These are phyloP conservation scores for Leptosomus discolor DNA, from an alignment of 2,113 vertebrate species.

Conservation along the genomic window DNA sequence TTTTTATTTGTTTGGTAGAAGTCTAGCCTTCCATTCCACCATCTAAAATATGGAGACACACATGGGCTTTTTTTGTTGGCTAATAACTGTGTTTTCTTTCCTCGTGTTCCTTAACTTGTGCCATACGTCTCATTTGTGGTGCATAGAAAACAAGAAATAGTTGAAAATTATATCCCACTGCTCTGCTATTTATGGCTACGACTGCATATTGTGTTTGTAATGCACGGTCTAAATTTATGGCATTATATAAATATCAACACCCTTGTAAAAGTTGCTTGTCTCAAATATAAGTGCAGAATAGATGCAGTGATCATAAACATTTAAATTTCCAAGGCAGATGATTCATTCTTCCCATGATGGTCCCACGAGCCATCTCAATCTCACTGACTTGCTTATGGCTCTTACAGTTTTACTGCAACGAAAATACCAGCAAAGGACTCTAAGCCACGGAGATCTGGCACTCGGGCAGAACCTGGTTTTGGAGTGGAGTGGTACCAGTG, in stretches of 20 bases:
- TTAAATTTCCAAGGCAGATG: constrained; percentile 40
- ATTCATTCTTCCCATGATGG: constrained; percentile 50
- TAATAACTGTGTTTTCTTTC: background rate
- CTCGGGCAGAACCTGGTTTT: background rate
- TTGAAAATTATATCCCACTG: background rate
- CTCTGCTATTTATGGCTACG: background rate
- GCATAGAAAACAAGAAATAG: background rate
- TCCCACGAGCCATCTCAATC: background rate
- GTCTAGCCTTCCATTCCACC: background rate
- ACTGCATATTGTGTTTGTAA: constrained; percentile 27
- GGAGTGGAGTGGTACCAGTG: background rate
- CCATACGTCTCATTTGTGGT: background rate
- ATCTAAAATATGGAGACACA: background rate
- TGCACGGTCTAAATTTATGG: constrained; percentile 13
- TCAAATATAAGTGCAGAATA: constrained; percentile 20
- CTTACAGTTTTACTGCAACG: background rate
- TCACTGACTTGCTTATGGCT: background rate
- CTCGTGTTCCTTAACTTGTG: background rate
- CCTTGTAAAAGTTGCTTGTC: constrained; percentile 11
- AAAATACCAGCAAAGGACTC: background rate
- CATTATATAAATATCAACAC: constrained; percentile 51
- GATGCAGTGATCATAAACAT: constrained; percentile 35
- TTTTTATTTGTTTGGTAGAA: background rate
- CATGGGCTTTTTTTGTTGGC: background rate
- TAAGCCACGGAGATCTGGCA: background rate